Evolutionary conservation across 2,888 invertebrate genomes (phyloP).

Genomic region (Watsonalla cultraria): DNA sequence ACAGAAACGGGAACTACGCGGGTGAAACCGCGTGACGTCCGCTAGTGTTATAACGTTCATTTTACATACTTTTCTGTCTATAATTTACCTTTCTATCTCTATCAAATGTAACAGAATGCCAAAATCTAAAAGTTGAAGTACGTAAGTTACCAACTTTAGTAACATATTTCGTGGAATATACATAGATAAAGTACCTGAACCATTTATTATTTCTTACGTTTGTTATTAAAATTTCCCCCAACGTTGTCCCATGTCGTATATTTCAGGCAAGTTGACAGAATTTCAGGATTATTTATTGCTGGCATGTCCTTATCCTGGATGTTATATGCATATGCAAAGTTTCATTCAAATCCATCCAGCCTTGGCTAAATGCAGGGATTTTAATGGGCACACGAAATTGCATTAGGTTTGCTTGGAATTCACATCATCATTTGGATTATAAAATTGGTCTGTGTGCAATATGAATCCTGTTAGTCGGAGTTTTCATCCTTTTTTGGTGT

Average conservation of each 20-base stretch:
- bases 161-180: no score
- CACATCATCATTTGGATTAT: not conserved
- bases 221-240: conserved; percentile 1
- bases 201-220: not conserved
- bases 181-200: not conserved
- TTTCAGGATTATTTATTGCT: conserved; percentile 3
- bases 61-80: no score
- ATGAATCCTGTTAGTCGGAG: no score
- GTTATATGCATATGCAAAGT: conserved; percentile 3
- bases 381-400: not conserved
- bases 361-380: not conserved
- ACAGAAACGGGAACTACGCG: no score
- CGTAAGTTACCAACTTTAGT: no score
- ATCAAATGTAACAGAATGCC: no score
- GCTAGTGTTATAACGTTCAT: no score
- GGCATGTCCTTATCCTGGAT: not conserved
- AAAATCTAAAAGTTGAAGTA: no score
- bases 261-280: conserved; percentile 2
- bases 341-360: conserved; percentile 2
- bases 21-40: no score
- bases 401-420: not conserved
- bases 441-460: no score
- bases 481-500: no score
- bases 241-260: conserved; percentile 1
- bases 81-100: no score